Percentiles rank a stretch among this genome's conserved stretches.
Evolutionary conservation across 1,140 invertebrate species (phyloP).

Genomic region (Aradophagus sp.): DNA sequence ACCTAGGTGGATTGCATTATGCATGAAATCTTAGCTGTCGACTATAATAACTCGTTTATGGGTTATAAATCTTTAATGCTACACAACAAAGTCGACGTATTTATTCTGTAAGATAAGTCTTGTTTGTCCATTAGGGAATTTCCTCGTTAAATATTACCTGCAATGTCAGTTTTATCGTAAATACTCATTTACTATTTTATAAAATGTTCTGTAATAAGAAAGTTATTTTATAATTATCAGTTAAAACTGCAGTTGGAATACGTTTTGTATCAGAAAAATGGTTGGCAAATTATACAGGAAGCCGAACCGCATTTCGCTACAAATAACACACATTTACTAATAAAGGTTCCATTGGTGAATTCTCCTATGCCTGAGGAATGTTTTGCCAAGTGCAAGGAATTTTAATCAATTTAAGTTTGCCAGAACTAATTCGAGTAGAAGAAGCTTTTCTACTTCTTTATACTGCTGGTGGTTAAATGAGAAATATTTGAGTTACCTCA

Average conservation of each 20-base stretch:
- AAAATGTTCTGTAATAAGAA: too few species aligned
- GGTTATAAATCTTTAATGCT: too few species aligned
- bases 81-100: too few species aligned
- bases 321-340: conserved; percentile 7
- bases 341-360: conserved; percentile 1
- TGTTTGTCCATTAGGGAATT: too few species aligned
- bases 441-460: conserved; percentile 9
- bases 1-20: too few species aligned
- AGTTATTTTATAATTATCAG: too few species aligned
- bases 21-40: too few species aligned
- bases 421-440: conserved; percentile 3
- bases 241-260: neutral
- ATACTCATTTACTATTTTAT: too few species aligned
- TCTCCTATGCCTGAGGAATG: neutral
- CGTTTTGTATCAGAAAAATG: neutral
- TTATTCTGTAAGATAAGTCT: too few species aligned
- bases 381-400: conserved; percentile 16
- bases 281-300: neutral
- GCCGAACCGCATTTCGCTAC: neutral
- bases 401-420: conserved; percentile 26
- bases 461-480: conserved; percentile 3
- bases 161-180: too few species aligned
- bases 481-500: conserved; percentile 1
- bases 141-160: too few species aligned
- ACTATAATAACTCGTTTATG: too few species aligned